Evolutionary conservation across 2,113 vertebrate genomes (phyloP).

Genomic region (Rhea pennata): DNA sequence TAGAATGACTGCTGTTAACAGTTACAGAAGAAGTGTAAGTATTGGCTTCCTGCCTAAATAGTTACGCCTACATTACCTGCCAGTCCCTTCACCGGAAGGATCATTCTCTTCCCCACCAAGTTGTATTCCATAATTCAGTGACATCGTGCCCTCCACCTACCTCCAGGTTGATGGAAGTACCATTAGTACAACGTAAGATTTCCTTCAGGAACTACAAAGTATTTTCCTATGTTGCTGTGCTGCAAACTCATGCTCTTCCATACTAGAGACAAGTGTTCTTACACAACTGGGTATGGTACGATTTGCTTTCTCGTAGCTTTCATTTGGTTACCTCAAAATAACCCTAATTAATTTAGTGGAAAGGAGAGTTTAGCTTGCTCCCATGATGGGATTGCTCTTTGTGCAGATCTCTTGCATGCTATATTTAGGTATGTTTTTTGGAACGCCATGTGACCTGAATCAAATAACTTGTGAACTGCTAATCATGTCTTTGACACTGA

Average conservation of each 20-base stretch:
- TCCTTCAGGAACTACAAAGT: background rate
- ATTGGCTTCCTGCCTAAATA: background rate
- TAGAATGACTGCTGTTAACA: background rate
- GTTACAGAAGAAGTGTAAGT: background rate
- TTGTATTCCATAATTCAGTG: background rate
- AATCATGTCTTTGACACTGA: conserved; percentile 51
- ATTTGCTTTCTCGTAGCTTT: background rate
- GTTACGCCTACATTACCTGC: background rate
- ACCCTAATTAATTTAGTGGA: conserved; percentile 47
- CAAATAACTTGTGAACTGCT: conserved; percentile 67
- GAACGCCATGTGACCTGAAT: conserved; percentile 69
- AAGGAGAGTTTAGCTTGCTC: conserved; percentile 29
- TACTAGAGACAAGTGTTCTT: background rate
- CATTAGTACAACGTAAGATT: background rate
- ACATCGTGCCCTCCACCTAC: background rate
- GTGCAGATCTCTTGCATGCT: conserved; percentile 48
- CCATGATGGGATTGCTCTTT: conserved; percentile 55
- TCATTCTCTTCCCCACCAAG: background rate
- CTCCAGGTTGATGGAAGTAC: background rate
- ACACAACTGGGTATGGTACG: background rate
- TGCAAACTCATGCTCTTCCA: background rate
- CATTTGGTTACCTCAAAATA: conserved; percentile 34
- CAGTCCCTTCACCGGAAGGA: background rate
- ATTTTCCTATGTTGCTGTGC: background rate
- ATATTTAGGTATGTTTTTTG: conserved; percentile 67